phyloP scores from a whole-genome alignment of 1,140 invertebrate genomes.

The Calycopis cecrops region DNA sequence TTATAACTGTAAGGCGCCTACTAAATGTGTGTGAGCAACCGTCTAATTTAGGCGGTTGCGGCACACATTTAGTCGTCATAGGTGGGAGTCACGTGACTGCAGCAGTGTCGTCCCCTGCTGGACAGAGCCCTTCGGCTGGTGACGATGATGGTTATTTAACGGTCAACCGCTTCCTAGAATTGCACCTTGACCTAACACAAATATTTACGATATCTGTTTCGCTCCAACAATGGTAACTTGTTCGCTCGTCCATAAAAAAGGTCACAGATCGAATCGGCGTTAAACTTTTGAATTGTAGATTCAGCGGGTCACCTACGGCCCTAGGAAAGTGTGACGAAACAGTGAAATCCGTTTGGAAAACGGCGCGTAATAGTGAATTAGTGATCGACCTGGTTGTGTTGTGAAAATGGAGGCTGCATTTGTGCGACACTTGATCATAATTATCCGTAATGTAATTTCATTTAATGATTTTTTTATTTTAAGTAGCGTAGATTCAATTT shows the following conservation, averaged over 20 bases:
- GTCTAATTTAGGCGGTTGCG: too few species aligned
- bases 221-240: background rate
- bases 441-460: constrained; percentile 38
- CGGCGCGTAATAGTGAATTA: constrained; percentile 28
- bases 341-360: constrained; percentile 40
- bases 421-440: constrained; percentile 30
- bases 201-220: too few species aligned
- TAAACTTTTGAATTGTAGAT: constrained; percentile 14
- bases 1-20: too few species aligned
- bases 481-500: too few species aligned
- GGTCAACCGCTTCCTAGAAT: too few species aligned
- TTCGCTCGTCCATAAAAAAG: constrained; percentile 3
- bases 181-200: background rate
- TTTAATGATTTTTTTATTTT: too few species aligned
- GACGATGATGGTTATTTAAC: too few species aligned
- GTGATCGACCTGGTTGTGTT: constrained; percentile 12
- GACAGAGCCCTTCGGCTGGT: too few species aligned
- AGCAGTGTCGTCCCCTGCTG: too few species aligned
- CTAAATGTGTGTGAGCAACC: too few species aligned
- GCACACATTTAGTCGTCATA: too few species aligned
- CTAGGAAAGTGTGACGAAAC: constrained; percentile 49
- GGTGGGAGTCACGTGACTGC: too few species aligned
- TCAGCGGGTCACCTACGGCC: constrained; percentile 11
- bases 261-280: constrained; percentile 8
- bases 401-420: constrained; percentile 32